Percentiles rank a stretch among this genome's conserved stretches.
These are phyloP conservation scores for Medauroidea extradentata DNA, from an alignment of 1,140 invertebrate genomes.

Conservation along the genomic window DNA sequence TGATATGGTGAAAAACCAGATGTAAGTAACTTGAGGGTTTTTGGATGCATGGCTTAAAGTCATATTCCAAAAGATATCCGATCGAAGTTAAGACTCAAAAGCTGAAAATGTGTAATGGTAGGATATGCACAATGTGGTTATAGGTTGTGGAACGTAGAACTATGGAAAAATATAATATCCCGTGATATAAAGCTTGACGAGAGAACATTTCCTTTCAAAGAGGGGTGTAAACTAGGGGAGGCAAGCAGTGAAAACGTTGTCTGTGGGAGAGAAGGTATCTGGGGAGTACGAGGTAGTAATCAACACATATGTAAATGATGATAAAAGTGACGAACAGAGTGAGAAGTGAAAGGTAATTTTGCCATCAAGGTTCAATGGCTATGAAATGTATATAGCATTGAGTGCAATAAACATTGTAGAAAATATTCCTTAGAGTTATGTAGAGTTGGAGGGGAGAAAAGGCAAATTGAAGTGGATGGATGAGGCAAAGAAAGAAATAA, in stretches of 20 bases:
- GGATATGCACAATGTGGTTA: conserved; percentile 17
- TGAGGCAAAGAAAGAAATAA: background rate
- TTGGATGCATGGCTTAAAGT: conserved; percentile 15
- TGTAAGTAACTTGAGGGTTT: conserved; percentile 19
- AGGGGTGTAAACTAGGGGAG: no score
- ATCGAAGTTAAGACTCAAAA: conserved; percentile 10
- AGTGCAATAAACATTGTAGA: background rate
- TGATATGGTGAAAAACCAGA: conserved; percentile 11
- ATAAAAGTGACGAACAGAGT: no score
- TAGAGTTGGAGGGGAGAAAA: background rate
- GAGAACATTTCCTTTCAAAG: conserved; percentile 1
- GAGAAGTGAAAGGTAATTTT: no score
- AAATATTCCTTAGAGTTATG: background rate
- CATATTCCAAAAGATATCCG: conserved; percentile 16
- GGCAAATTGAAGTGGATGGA: background rate
- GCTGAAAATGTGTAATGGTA: conserved; percentile 10
- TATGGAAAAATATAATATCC: background rate
- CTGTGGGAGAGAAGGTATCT: no score
- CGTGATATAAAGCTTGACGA: conserved; percentile 12
- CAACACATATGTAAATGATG: no score
- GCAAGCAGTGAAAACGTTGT: no score
- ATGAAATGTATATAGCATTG: no score
- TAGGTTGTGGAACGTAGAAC: conserved; percentile 6
- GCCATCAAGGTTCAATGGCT: no score
- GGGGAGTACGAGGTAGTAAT: no score